Evolutionary conservation across 2,888 invertebrate species (phyloP).

Genomic region (Agrochola circellaris): DNA sequence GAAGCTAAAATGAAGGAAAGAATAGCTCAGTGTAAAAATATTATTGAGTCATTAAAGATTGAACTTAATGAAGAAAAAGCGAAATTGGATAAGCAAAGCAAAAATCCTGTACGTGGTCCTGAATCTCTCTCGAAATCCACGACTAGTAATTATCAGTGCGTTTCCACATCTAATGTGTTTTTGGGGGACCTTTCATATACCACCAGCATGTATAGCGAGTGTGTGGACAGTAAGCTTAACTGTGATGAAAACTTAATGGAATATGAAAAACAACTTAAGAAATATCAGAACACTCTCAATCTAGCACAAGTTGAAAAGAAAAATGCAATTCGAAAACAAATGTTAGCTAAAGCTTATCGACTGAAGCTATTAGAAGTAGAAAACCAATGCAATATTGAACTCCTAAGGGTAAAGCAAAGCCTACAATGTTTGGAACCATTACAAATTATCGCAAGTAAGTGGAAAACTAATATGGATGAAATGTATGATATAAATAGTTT

Average conservation of each 20-base stretch:
- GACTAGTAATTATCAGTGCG: conserved; percentile 52
- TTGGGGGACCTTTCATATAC: conserved; percentile 59
- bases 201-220: conserved; percentile 73
- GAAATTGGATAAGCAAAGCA: conserved; percentile 78
- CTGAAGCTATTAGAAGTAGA: conserved; percentile 87
- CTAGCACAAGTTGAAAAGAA: conserved; percentile 88
- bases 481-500: conserved; percentile 79
- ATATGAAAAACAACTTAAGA: conserved; percentile 87
- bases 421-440: conserved; percentile 86
- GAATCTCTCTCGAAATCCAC: conserved; percentile 43
- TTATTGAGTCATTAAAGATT: conserved; percentile 83
- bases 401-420: conserved; percentile 86
- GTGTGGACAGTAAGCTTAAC: conserved; percentile 80
- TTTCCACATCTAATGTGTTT: conserved; percentile 59
- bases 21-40: conserved; percentile 83
- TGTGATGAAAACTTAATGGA: conserved; percentile 85
- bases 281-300: conserved; percentile 85
- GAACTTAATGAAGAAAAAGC: conserved; percentile 84
- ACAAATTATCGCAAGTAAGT: conserved; percentile 83
- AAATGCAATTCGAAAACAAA: conserved; percentile 86
- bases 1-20: conserved; percentile 82
- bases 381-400: conserved; percentile 87
- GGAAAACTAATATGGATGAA: conserved; percentile 79
- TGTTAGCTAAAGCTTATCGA: conserved; percentile 86
- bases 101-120: conserved; percentile 50